A percentile compares a stretch with the other conserved stretches of the same genome.
Conservation (phyloP, 2,113 vertebrate genomes). For the Microcebus tavaratra region DNA sequence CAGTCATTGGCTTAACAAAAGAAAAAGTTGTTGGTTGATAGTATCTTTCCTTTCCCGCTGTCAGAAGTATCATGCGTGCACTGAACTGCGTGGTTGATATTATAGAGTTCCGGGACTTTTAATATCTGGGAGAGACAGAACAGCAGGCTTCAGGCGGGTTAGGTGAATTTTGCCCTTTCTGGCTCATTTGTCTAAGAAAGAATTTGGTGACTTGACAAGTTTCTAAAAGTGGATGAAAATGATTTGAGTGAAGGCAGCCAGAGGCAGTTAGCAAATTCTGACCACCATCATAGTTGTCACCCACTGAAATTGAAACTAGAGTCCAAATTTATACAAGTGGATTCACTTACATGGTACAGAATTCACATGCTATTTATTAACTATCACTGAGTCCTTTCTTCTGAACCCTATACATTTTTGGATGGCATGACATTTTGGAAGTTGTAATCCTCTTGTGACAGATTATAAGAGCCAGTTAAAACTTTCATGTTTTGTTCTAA, state of each 20-base stretch:
- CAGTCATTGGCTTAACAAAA: not conserved
- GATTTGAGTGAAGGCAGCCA: conserved; percentile 61
- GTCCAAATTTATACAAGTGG: conserved; percentile 72
- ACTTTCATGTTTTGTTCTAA: conserved; percentile 46
- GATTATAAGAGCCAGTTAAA: conserved; percentile 50
- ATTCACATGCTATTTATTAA: conserved; percentile 61
- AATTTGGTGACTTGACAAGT: conserved; percentile 69
- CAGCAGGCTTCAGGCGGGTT: not conserved
- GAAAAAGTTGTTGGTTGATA: not conserved
- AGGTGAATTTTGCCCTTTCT: not conserved
- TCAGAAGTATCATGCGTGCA: not conserved
- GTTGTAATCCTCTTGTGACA: conserved; percentile 47
- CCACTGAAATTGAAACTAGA: conserved; percentile 66
- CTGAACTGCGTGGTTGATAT: not conserved
- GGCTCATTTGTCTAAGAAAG: conserved; percentile 67
- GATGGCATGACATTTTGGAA: conserved; percentile 59
- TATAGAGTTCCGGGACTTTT: not conserved
- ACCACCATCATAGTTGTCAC: conserved; percentile 65
- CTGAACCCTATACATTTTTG: conserved; percentile 11
- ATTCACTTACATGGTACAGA: conserved; percentile 65
- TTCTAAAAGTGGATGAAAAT: conserved; percentile 64
- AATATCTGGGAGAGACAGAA: conserved; percentile 7
- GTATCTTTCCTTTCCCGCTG: not conserved
- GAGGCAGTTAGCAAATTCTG: conserved; percentile 70
- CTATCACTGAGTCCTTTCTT: conserved; percentile 50